Conservation (phyloP, 2,113 vertebrate genomes). For the Girardinichthys multiradiatus region DNA sequence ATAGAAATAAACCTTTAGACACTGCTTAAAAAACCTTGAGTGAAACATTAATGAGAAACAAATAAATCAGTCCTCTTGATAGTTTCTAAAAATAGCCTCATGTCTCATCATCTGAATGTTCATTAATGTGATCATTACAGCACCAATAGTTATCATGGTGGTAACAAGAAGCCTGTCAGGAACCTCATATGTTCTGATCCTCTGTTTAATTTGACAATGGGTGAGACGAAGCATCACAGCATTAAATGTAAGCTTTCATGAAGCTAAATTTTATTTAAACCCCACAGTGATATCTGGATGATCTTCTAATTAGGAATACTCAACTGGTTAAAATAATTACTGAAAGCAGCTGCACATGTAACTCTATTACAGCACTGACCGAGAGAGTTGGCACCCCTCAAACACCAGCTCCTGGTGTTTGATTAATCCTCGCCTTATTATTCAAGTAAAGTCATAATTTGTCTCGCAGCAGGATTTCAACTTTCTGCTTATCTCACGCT, state of each 20-base stretch:
- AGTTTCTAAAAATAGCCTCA: conserved; percentile 20
- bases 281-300: conserved; percentile 12
- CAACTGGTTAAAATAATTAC: conserved; percentile 52
- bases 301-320: conserved; percentile 51
- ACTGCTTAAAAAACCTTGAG: neutral
- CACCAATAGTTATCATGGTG: conserved; percentile 16
- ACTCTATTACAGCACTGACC: conserved; percentile 17
- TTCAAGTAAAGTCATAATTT: conserved; percentile 21
- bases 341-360: conserved; percentile 17
- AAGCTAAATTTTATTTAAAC: conserved; percentile 16
- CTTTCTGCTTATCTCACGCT: neutral
- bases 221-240: neutral
- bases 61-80: conserved; percentile 25
- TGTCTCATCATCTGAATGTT: conserved; percentile 10
- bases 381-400: conserved; percentile 17
- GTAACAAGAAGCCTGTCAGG: conserved; percentile 19
- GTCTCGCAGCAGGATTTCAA: conserved; percentile 13
- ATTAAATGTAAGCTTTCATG: neutral
- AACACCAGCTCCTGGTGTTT: conserved; percentile 32
- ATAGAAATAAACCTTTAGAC: neutral
- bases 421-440: conserved; percentile 21
- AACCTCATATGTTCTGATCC: conserved; percentile 12
- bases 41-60: conserved; percentile 4
- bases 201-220: conserved; percentile 18
- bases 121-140: conserved; percentile 39